phyloP scores from a whole-genome alignment of 35 echinoderm and acorn worm genomes.

The Strongylocentrotus purpuratus region DNA sequence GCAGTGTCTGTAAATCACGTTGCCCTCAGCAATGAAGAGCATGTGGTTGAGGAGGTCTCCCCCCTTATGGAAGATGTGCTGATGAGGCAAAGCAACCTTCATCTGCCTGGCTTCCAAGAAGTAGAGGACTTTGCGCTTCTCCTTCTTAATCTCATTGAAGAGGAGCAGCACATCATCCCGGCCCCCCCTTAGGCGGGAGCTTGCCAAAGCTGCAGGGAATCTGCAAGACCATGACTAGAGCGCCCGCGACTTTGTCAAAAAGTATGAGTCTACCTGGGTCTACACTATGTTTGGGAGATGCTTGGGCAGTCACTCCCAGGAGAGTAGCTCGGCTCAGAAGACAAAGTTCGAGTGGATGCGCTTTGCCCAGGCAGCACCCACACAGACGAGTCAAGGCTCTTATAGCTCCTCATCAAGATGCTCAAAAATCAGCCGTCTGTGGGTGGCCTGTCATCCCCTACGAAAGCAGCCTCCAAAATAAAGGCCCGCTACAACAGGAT shows the following conservation, averaged over 20 bases:
- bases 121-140: conserved; percentile 55
- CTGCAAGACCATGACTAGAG: conserved; percentile 61
- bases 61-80: conserved; percentile 62
- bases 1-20: conserved; percentile 4
- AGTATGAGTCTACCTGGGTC: conserved; percentile 67
- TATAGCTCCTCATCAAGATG: conserved; percentile 59
- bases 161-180: conserved; percentile 56
- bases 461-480: conserved; percentile 41
- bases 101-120: conserved; percentile 59
- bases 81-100: conserved; percentile 36
- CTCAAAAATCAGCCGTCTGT: conserved; percentile 57
- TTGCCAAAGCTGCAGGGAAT: conserved; percentile 40
- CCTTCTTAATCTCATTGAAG: conserved; percentile 45
- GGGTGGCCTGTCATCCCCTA: conserved; percentile 58
- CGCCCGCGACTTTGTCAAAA: conserved; percentile 70
- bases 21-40: conserved; percentile 53
- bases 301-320: neutral
- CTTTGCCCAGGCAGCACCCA: conserved; percentile 57
- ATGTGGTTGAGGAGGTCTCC: conserved; percentile 40
- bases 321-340: conserved; percentile 63
- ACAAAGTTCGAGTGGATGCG: conserved; percentile 68
- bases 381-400: conserved; percentile 62
- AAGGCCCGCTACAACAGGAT: conserved; percentile 46
- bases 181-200: conserved; percentile 25
- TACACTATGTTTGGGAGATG: conserved; percentile 67